Base-by-base conservation (phyloP, 2,797 vertebrate genomes). In the Staurois parvus region DNA sequence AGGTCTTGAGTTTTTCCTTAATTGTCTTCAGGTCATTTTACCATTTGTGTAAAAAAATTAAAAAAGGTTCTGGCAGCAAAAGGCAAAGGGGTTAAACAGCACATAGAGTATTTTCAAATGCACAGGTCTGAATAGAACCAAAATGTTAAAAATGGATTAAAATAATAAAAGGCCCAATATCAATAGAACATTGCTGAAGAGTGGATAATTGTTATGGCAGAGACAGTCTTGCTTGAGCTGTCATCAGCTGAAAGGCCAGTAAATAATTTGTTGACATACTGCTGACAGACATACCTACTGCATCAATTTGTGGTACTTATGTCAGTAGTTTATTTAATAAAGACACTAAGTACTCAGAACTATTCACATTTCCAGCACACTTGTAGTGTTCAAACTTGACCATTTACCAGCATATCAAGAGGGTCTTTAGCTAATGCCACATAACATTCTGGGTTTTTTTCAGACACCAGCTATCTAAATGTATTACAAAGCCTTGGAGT, bases 361-460 rank as follows among this genome's bases (percentile, higher is more conserved):
- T 68, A 69, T 74, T 68, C 72, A 69, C 64, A 76, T 76, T 83
- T 83, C 30, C 64, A 83, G 64, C 59, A 83, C 13, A 83, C 28
- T 34, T 76, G 29, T n/a, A 83, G 19, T 76, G 42, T 76, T 83
- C 72, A 68, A 76, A 76, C 73, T 75, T 83, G 26, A 67, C 72
- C 81, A 73, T 74, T 83, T 83, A 76, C 42, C 64, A 69, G 81
- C 73, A 37, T 76, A 83, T 83, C 42, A 83, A 76, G 40, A 76
- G 1, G 73, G 45, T 76, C 40, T 83, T 83, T 68, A 69, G 26
- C 62, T 76, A 67, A 83, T 83, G 59, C 37, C 81, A 76, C 69
- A 69, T 72, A 83, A 83, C 62, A 76, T 83, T 76, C 37, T 12
- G 19, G 8, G 13, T 7, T 68, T 83, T 37, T 83, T 76, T 76